These are phyloP conservation scores for Choristoneura fumiferana DNA, from an alignment of 1,140 invertebrate genomes.

Conservation along the genomic window DNA sequence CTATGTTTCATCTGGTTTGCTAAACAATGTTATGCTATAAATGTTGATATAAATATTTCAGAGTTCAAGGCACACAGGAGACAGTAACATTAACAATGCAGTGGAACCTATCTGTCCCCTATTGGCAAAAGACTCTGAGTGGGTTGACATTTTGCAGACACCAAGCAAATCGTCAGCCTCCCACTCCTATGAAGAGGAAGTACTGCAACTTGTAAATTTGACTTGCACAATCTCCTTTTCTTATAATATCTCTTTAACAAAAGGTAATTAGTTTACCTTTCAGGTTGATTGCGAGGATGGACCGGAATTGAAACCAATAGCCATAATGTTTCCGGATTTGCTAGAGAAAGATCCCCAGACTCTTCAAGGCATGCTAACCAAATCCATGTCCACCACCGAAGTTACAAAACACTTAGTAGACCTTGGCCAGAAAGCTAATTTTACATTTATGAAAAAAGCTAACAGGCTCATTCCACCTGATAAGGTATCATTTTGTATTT, in stretches of 20 bases:
- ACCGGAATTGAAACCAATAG: slow-evolving; percentile 50
- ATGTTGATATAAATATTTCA: slow-evolving; percentile 27
- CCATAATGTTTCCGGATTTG: slow-evolving; percentile 55
- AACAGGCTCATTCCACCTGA: slow-evolving; percentile 52
- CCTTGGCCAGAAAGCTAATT: slow-evolving; percentile 59
- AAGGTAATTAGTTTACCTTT: slow-evolving; percentile 4
- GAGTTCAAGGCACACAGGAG: slow-evolving; percentile 25
- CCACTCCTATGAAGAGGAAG: slow-evolving; percentile 41
- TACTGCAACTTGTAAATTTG: slow-evolving; percentile 50
- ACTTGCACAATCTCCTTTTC: no score
- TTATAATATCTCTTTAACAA: slow-evolving; percentile 10
- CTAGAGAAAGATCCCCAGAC: slow-evolving; percentile 50
- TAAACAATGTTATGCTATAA: background rate
- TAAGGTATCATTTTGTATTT: slow-evolving; percentile 39
- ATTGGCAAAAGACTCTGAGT: slow-evolving; percentile 65
- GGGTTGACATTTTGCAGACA: slow-evolving; percentile 53
- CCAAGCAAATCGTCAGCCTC: slow-evolving; percentile 24
- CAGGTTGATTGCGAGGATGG: slow-evolving; percentile 56
- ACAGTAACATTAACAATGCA: slow-evolving; percentile 26
- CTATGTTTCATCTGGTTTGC: background rate
- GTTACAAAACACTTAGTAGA: slow-evolving; percentile 57
- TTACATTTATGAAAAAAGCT: slow-evolving; percentile 60
- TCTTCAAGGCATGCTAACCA: slow-evolving; percentile 50
- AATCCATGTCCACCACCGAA: slow-evolving; percentile 65
- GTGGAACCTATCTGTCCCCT: slow-evolving; percentile 39